phyloP scores from a whole-genome alignment of 1,140 invertebrate species.

The Formica selysi region DNA sequence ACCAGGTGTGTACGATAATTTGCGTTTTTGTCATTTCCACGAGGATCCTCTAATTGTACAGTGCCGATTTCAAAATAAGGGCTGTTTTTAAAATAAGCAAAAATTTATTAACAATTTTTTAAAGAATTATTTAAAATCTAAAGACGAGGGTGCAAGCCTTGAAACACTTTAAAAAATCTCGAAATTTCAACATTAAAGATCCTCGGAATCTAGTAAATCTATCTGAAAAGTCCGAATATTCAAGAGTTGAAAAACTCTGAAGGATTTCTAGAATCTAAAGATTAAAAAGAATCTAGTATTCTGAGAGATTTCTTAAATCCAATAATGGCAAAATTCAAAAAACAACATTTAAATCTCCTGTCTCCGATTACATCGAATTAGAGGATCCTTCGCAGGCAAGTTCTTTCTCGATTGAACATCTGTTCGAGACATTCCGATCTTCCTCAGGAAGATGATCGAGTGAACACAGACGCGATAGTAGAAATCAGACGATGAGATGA shows the following conservation, averaged over 20 bases:
- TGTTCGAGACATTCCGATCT: neutral
- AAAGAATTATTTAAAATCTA: neutral
- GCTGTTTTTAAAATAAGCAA: neutral
- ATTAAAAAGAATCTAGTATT: neutral
- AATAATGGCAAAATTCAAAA: neutral
- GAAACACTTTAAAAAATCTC: no score
- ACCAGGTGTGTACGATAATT: slow-evolving; percentile 53
- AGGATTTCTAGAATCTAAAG: neutral
- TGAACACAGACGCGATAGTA: neutral
- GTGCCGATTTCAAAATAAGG: neutral
- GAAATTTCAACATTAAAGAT: no score
- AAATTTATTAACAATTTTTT: neutral
- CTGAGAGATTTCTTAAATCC: neutral
- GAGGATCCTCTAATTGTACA: slow-evolving; percentile 65
- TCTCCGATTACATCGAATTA: neutral
- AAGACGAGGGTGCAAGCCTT: neutral
- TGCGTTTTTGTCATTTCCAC: slow-evolving; percentile 53
- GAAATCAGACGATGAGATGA: slow-evolving; percentile 58
- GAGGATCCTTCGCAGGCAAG: slow-evolving; percentile 41
- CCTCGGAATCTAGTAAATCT: no score
- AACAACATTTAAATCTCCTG: neutral
- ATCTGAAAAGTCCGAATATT: neutral
- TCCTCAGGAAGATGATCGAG: slow-evolving; percentile 18
- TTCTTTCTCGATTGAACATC: neutral
- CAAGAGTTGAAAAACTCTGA: neutral